Percentiles rank a stretch among this genome's conserved stretches.
Evolutionary conservation across 2,113 vertebrate genomes (phyloP).

Genomic region (Petrocephalus microphthalmus): DNA sequence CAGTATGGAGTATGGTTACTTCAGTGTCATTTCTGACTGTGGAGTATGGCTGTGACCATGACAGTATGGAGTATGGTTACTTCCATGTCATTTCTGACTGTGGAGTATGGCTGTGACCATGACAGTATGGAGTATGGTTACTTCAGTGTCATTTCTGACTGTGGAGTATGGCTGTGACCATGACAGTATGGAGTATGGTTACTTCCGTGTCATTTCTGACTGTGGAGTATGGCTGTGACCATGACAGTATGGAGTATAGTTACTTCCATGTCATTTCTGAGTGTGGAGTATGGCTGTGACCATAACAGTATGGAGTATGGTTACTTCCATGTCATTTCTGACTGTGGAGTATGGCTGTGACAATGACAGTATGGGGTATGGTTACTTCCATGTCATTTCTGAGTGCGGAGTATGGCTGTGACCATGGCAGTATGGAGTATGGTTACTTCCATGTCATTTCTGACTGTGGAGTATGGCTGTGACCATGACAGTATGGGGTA

Average conservation of each 20-base stretch:
- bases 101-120: not conserved
- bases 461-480: not conserved
- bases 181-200: no score
- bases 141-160: no score
- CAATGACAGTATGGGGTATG: not conserved
- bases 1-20: no score
- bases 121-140: not conserved
- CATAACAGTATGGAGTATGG: not conserved
- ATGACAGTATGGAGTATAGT: not conserved
- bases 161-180: no score
- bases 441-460: not conserved
- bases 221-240: not conserved
- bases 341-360: not conserved
- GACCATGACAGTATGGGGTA: not conserved
- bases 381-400: not conserved
- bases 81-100: no score
- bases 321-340: not conserved
- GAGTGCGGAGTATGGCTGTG: not conserved
- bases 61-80: no score
- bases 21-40: no score
- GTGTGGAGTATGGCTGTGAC: not conserved
- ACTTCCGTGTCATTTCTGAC: no score
- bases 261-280: not conserved
- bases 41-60: no score
- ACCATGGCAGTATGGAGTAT: not conserved